These are phyloP conservation scores for Parotia lawesii DNA, from an alignment of 2,113 vertebrate genomes.

Conservation along the genomic window DNA sequence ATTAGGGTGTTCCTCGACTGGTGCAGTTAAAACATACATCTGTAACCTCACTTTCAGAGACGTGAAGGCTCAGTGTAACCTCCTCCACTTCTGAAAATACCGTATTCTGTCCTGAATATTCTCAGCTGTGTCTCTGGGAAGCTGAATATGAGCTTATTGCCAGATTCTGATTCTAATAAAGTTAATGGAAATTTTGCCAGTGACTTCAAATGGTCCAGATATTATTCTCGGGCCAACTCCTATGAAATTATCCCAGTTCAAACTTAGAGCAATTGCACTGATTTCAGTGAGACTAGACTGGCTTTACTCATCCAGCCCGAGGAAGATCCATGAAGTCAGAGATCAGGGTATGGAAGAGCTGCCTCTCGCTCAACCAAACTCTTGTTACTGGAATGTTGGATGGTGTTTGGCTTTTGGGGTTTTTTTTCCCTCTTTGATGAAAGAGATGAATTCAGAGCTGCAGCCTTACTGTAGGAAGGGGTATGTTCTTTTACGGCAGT, in stretches of 20 bases:
- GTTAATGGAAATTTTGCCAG: slow-evolving; percentile 57
- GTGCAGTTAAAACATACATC: neutral
- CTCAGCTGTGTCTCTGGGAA: slow-evolving; percentile 57
- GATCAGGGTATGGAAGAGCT: neutral
- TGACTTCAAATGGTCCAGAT: slow-evolving; percentile 54
- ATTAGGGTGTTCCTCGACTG: neutral
- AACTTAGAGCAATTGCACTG: neutral
- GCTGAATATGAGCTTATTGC: slow-evolving; percentile 2
- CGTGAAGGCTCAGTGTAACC: neutral
- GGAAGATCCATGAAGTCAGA: neutral
- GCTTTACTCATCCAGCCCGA: neutral
- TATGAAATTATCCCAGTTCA: slow-evolving; percentile 29
- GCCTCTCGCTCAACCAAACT: neutral
- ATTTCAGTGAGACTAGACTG: neutral
- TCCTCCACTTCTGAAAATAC: slow-evolving; percentile 25
- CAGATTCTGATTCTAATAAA: slow-evolving; percentile 63
- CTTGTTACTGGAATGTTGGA: neutral
- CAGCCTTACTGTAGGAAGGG: neutral
- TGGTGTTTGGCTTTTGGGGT: neutral
- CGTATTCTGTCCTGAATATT: slow-evolving; percentile 20
- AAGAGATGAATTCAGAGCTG: neutral
- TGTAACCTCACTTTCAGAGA: neutral
- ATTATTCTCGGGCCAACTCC: slow-evolving; percentile 26
- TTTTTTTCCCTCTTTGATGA: neutral
- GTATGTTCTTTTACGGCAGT: neutral